Evolutionary conservation across 37 sponge, comb jelly and placozoan species (phyloP).

Genomic region (Axinella damicornis): DNA sequence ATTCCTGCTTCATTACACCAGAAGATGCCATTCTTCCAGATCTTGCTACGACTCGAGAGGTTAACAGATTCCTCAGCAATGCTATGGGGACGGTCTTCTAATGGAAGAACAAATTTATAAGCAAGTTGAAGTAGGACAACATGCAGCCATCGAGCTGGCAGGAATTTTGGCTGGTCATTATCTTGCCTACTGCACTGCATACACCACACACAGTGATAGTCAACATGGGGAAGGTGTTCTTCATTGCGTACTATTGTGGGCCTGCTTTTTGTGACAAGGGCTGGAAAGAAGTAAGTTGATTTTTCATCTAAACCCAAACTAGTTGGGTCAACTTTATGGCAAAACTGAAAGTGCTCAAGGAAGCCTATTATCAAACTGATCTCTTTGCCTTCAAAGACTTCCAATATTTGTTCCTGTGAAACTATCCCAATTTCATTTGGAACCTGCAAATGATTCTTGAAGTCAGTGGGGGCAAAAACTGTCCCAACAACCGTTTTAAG

Average conservation of each 20-base stretch:
- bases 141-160: conserved; percentile 21
- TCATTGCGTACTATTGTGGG: too few relatives aligned
- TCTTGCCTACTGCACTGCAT: too few relatives aligned
- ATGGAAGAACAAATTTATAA: conserved; percentile 1
- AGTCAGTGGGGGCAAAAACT: conserved; percentile 19
- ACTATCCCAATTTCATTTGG: conserved; percentile 7
- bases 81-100: too few relatives aligned
- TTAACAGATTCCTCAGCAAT: too few relatives aligned
- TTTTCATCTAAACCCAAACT: not conserved
- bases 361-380: not conserved
- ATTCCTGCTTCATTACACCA: conserved; percentile 8
- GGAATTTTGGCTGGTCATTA: not conserved
- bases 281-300: conserved; percentile 29
- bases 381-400: not conserved
- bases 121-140: conserved; percentile 6
- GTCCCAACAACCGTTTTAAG: not conserved
- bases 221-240: not conserved
- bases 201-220: conserved; percentile 25
- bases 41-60: too few relatives aligned
- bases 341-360: conserved; percentile 20
- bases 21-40: conserved; percentile 24
- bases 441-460: not conserved
- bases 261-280: not conserved
- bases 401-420: not conserved
- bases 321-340: not conserved